Evolutionary conservation across 2,797 vertebrate genomes (phyloP).

Genomic region (Peromyscus melanophrys): DNA sequence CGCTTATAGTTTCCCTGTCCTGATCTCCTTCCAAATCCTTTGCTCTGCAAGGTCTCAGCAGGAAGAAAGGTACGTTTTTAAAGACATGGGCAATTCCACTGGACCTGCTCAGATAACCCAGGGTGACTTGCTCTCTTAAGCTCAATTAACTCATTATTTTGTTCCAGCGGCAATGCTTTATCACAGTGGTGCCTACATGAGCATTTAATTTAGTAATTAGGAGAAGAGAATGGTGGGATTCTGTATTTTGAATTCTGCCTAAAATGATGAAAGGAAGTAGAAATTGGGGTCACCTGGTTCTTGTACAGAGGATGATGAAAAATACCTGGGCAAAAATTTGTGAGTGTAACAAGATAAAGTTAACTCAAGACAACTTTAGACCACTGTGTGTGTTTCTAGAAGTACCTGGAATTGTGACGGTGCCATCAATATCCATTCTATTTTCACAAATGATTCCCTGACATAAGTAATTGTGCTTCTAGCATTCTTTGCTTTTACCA

Average conservation of each 20-base stretch:
- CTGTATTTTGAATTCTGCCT: background rate
- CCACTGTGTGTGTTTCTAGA: background rate
- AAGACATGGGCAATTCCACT: background rate
- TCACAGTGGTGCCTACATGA: background rate
- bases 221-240: background rate
- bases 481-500: background rate
- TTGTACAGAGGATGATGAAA: background rate
- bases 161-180: background rate
- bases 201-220: background rate
- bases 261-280: background rate
- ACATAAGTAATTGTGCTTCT: background rate
- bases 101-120: background rate
- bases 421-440: background rate
- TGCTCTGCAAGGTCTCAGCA: background rate
- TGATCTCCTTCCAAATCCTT: background rate
- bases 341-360: background rate
- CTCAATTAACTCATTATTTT: background rate
- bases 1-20: background rate
- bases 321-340: background rate
- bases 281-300: background rate
- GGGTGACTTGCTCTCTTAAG: background rate
- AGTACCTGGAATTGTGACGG: background rate
- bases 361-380: background rate
- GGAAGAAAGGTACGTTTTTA: background rate
- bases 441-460: constrained; percentile 29